Base-by-base conservation (phyloP, 2,797 vertebrate genomes). In the Ispidina lecontei region DNA sequence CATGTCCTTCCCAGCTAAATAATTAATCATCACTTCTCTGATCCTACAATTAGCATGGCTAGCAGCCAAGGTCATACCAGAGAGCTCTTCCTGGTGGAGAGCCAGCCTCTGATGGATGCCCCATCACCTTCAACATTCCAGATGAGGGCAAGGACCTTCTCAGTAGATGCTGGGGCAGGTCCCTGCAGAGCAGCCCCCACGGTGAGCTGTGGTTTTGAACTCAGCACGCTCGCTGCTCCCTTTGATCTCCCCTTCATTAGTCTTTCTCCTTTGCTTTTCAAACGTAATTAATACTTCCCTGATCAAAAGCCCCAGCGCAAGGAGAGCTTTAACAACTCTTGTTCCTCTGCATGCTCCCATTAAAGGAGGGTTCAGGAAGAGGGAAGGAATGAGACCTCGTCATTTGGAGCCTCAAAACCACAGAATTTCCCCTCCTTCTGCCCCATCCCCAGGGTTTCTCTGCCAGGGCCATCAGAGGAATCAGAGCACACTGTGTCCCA, bases 191-290 rank as follows among this genome's bases (percentile, higher is more conserved):
- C 47, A 56, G 46, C 44, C 68, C 74, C 41, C 70, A 37, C 3
- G 0, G 56, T 10, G 44, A 84, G 88, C 90, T 12, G 6, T n/a
- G 26, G 46, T 62, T 88, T 79, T 84, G 89, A 90, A 56, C 87
- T 92, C 62, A 2, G 62, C 39, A 4, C 70, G 72, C 72, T 81
- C 21, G 3, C 74, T 1, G 6, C 71, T 95, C 54, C n/a, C 92
- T 96, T 95, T 96, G 89, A 96, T 96, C 89, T 95, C 79, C 71
- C 65, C 80, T 91, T 96, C 94, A 91, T 95, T 96, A 96, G 83
- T 46, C 74, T 56, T 44, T 83, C 84, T 86, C 87, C 85, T 92
- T 70, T 41, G 33, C 89, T 94, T 94, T 95, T 89, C 25, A 0
- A 82, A 56, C 5, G 4, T 93, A 95, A 93, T 96, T 96, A 96